Percentiles rank a stretch among this genome's conserved stretches.
phyloP scores from a whole-genome alignment of 1,140 invertebrate genomes.

The Reticulitermes speratus region DNA sequence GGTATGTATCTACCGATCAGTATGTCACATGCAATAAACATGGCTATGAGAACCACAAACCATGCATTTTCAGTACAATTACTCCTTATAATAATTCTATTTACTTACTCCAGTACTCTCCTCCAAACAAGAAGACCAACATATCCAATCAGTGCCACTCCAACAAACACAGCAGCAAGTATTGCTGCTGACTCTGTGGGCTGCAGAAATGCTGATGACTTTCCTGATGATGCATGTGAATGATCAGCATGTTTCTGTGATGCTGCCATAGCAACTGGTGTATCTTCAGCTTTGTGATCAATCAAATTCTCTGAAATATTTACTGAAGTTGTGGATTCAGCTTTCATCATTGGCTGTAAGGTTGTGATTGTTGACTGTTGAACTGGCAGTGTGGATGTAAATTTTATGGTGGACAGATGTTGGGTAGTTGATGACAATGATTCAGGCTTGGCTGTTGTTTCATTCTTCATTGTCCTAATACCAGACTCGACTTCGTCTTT shows the following conservation, averaged over 20 bases:
- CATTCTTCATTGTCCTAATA: not conserved
- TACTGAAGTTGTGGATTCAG: slow-evolving; percentile 35
- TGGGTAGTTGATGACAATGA: no score
- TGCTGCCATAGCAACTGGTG: slow-evolving; percentile 40
- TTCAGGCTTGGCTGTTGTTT: not conserved
- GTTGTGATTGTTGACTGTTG: not conserved
- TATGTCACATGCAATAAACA: no score
- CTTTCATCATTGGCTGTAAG: not conserved
- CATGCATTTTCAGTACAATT: not conserved
- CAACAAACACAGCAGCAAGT: slow-evolving; percentile 41
- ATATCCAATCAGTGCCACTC: slow-evolving; percentile 44
- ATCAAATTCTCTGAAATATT: slow-evolving; percentile 35
- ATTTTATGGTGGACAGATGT: no score
- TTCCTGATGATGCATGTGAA: not conserved
- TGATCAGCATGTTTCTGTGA: slow-evolving; percentile 24
- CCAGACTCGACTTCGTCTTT: not conserved
- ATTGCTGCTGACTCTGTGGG: slow-evolving; percentile 31
- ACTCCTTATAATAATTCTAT: not conserved
- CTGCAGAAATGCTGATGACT: slow-evolving; percentile 29
- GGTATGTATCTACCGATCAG: no score
- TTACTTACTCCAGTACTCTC: slow-evolving; percentile 49
- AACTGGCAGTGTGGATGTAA: not conserved
- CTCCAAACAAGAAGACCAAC: slow-evolving; percentile 46
- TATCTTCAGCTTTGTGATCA: slow-evolving; percentile 39
- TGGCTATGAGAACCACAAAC: no score